These are phyloP conservation scores for Cyclopterus lumpus DNA, from an alignment of 2,797 vertebrate species.

Conservation along the genomic window DNA sequence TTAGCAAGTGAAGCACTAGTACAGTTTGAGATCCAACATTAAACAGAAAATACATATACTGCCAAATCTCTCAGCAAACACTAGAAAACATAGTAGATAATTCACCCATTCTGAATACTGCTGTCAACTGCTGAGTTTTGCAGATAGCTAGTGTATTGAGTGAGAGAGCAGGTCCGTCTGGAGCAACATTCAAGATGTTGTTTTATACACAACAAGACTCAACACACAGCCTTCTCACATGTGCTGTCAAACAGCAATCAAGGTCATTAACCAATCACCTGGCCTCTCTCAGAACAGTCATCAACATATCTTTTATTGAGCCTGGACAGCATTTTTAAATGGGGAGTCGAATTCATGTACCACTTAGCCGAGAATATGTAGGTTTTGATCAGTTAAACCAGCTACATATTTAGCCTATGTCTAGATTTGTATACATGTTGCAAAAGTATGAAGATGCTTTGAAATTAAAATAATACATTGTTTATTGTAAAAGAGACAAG, in stretches of 20 bases:
- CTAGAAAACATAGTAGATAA: background rate
- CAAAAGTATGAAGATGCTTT: no score
- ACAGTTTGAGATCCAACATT: background rate
- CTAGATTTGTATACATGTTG: no score
- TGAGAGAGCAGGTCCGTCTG: background rate
- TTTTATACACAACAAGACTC: constrained; percentile 38
- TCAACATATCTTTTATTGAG: background rate
- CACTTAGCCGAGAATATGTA: background rate
- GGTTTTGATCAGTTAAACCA: constrained; percentile 9
- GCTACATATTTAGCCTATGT: no score
- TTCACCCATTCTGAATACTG: constrained; percentile 49
- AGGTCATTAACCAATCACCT: constrained; percentile 33
- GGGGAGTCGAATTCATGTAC: background rate
- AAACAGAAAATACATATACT: no score
- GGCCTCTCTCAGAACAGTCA: background rate
- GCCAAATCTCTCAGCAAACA: background rate
- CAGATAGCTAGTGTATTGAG: fast-evolving
- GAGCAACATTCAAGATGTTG: fast-evolving
- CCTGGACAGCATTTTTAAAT: constrained; percentile 4
- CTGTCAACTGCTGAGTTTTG: fast-evolving
- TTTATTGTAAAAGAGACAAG: no score
- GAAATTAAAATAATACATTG: no score
- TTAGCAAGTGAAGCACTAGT: background rate
- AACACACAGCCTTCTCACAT: constrained; percentile 28
- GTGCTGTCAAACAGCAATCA: constrained; percentile 65